A percentile compares a stretch with the other conserved stretches of the same genome.
Evolutionary conservation across 2,797 vertebrate genomes (phyloP).

Genomic region (Hoplostethus atlanticus): DNA sequence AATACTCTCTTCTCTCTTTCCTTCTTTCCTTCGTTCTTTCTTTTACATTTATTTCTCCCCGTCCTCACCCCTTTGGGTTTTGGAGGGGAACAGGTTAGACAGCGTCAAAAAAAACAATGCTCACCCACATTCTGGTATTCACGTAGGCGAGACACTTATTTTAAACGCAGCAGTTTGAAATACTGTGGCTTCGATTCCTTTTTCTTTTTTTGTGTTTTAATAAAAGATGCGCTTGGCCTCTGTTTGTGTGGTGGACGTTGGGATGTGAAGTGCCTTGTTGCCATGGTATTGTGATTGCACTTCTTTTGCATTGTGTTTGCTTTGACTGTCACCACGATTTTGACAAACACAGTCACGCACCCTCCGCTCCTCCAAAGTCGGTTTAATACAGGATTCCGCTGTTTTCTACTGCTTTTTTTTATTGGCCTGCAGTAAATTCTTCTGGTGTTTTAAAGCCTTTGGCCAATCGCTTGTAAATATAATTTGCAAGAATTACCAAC

Average conservation of each 20-base stretch:
- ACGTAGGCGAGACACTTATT: neutral
- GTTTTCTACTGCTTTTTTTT: conserved; percentile 18
- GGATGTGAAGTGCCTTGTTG: conserved; percentile 29
- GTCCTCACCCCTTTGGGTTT: neutral
- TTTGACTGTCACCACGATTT: conserved; percentile 26
- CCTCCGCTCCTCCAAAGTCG: neutral
- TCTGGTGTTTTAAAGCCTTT: neutral
- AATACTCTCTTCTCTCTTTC: neutral
- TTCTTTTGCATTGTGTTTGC: conserved; percentile 32
- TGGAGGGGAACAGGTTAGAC: conserved; percentile 3
- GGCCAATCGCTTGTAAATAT: conserved; percentile 5
- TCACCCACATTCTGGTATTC: neutral
- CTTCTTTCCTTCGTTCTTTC: conserved; percentile 7
- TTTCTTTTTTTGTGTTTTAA: conserved; percentile 11
- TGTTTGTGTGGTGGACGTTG: conserved; percentile 21
- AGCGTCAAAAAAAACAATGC: neutral
- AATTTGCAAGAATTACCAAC: conserved; percentile 1
- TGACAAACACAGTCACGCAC: conserved; percentile 13
- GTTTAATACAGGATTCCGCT: neutral
- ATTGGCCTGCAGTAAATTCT: neutral
- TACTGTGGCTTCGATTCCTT: neutral
- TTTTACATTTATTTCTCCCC: neutral
- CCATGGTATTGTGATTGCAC: conserved; percentile 37
- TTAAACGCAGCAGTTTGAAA: neutral
- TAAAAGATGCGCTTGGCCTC: conserved; percentile 24